Conservation (phyloP, 2,113 vertebrate species). For the Pseudonaja textilis region DNA sequence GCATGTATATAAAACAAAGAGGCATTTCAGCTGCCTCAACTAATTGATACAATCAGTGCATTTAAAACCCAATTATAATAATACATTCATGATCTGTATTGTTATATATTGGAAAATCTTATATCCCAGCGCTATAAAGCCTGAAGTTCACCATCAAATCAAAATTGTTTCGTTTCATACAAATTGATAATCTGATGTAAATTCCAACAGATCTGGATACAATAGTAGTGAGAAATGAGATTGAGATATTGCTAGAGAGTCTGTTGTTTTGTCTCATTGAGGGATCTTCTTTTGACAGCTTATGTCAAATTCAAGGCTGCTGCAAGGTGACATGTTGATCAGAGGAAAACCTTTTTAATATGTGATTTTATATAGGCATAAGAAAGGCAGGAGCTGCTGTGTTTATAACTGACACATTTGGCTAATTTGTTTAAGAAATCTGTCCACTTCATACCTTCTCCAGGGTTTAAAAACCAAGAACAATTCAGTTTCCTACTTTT, state of each 20-base stretch:
- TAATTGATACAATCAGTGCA: not conserved
- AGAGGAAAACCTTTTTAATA: not conserved
- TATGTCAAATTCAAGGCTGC: not conserved
- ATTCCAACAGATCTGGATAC: not conserved
- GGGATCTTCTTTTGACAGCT: not conserved
- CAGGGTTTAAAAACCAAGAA: not conserved
- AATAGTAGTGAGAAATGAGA: not conserved
- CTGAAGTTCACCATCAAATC: not conserved
- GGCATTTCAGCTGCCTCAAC: not conserved
- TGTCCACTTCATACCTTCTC: not conserved
- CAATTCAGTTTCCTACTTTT: not conserved
- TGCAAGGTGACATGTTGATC: not conserved
- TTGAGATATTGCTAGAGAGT: not conserved
- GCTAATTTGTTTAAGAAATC: not conserved
- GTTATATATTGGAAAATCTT: not conserved
- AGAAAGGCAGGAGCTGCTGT: not conserved
- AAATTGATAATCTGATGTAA: not conserved
- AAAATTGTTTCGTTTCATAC: not conserved
- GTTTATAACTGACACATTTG: not conserved
- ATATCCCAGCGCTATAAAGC: not conserved
- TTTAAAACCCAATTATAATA: not conserved
- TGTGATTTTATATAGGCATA: not conserved
- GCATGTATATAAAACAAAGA: not conserved
- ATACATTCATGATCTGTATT: not conserved
- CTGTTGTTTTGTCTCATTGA: not conserved